phyloP scores from a whole-genome alignment of 2,797 vertebrate species.

The Halcyon smyrnensis region DNA sequence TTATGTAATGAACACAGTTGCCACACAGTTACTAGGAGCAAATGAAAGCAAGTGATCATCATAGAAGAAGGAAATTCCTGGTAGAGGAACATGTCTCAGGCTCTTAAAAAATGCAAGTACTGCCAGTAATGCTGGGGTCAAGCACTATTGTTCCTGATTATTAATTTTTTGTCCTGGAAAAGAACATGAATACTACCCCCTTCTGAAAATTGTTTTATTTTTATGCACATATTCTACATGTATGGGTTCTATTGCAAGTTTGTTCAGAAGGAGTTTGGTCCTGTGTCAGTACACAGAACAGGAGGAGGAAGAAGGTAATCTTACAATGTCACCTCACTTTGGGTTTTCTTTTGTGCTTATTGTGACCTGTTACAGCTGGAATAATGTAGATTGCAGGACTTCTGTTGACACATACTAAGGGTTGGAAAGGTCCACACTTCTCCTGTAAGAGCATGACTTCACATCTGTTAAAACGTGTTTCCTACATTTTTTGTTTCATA shows the following conservation, averaged over 20 bases:
- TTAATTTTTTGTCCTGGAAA: background rate
- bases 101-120: background rate
- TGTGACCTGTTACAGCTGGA: background rate
- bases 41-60: background rate
- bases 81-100: background rate
- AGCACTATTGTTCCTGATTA: background rate
- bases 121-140: background rate
- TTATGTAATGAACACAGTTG: background rate
- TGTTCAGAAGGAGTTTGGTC: background rate
- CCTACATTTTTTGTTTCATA: background rate
- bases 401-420: background rate
- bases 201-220: background rate
- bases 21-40: background rate
- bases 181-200: fast-evolving
- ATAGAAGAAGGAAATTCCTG: background rate
- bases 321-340: background rate
- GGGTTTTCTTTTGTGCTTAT: background rate
- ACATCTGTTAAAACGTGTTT: background rate
- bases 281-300: background rate
- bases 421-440: background rate
- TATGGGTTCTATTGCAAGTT: background rate
- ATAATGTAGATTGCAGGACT: background rate
- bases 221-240: fast-evolving
- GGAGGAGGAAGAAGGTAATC: background rate
- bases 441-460: background rate